A percentile compares a stretch with the other conserved stretches of the same genome.
Evolutionary conservation across 2,888 invertebrate species (phyloP).

Genomic region (Lasioglossum figueresi): DNA sequence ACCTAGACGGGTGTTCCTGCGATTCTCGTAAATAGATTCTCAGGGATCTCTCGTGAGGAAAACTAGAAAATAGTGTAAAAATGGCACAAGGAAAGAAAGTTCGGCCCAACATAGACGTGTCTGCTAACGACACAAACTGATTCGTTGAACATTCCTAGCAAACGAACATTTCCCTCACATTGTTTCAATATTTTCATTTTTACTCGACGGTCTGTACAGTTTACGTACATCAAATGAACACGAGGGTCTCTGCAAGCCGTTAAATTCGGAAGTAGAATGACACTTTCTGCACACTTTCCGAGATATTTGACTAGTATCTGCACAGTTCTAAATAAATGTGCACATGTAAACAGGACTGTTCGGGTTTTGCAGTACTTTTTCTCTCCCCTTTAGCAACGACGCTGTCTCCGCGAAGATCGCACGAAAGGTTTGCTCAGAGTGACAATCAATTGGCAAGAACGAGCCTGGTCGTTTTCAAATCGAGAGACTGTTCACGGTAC

Average conservation of each 20-base stretch:
- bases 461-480: neutral
- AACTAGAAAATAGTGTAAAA: conserved; percentile 22
- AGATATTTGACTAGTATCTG: conserved; percentile 34
- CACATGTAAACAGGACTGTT: conserved; percentile 1
- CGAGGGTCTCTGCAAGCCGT: neutral
- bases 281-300: conserved; percentile 8
- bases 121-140: neutral
- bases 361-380: conserved; percentile 1
- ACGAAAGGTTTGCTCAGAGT: conserved; percentile 3
- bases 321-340: conserved; percentile 17
- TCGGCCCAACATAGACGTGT: conserved; percentile 6
- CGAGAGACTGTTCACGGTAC: conserved; percentile 1
- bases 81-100: conserved; percentile 17
- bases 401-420: neutral
- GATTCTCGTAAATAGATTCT: conserved; percentile 12
- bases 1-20: neutral
- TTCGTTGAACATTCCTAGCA: neutral
- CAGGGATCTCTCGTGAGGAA: neutral
- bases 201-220: conserved; percentile 9
- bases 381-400: conserved; percentile 3
- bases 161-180: conserved; percentile 3
- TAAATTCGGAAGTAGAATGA: neutral
- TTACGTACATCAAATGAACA: conserved; percentile 24
- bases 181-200: conserved; percentile 22
- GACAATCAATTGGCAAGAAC: conserved; percentile 39